Conservation (phyloP, 2,888 invertebrate species). For the Celastrina argiolus region DNA sequence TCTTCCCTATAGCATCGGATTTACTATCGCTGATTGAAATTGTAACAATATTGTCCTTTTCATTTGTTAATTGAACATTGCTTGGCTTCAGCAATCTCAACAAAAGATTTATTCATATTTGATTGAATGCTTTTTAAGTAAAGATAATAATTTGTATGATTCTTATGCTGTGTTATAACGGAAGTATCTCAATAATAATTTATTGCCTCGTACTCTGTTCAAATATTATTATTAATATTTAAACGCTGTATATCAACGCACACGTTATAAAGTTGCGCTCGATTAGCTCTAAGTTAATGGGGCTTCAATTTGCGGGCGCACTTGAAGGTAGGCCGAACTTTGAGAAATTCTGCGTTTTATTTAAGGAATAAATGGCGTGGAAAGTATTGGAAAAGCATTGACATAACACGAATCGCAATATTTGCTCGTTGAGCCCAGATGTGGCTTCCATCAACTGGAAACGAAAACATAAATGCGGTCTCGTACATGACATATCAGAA, state of each 20-base stretch:
- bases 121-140: too few relatives aligned
- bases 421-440: constrained; percentile 24
- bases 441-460: constrained; percentile 27
- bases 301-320: constrained; percentile 2
- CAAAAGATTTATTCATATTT: too few relatives aligned
- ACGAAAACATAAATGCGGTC: constrained; percentile 24
- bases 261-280: background rate
- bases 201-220: too few relatives aligned
- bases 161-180: too few relatives aligned
- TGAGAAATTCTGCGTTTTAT: constrained; percentile 12
- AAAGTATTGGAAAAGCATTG: constrained; percentile 24
- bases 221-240: background rate
- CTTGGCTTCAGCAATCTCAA: too few relatives aligned
- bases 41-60: constrained; percentile 12
- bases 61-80: background rate
- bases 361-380: constrained; percentile 24
- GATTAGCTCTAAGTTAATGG: constrained; percentile 4
- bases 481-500: constrained; percentile 21
- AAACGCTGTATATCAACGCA: background rate
- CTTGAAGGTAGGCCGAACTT: constrained; percentile 8
- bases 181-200: too few relatives aligned
- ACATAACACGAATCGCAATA: constrained; percentile 22
- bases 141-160: too few relatives aligned
- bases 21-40: constrained; percentile 1
- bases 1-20: constrained; percentile 29